Evolutionary conservation across 1,140 invertebrate genomes (phyloP).

Genomic region (Drosophila pallidifrons): DNA sequence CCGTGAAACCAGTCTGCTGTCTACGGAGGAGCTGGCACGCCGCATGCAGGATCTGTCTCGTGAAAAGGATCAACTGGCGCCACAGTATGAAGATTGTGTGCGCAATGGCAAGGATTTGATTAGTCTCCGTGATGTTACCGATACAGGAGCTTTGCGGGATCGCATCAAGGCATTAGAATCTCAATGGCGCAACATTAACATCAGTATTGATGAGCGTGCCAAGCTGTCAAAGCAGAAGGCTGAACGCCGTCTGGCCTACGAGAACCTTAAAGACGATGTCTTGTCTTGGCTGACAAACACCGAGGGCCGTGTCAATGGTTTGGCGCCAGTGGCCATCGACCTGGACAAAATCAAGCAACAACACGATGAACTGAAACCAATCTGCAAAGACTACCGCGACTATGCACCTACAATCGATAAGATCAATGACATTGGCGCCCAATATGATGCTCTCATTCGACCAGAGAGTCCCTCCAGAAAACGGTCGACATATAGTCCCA

Average conservation of each 20-base stretch:
- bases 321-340: constrained; percentile 94
- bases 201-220: constrained; percentile 92
- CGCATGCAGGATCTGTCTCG: constrained; percentile 87
- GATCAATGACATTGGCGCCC: constrained; percentile 94
- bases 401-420: constrained; percentile 95
- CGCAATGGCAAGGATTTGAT: constrained; percentile 93
- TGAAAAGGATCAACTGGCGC: constrained; percentile 84
- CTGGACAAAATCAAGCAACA: constrained; percentile 93
- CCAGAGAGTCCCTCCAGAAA: constrained; percentile 90
- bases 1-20: constrained; percentile 88
- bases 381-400: constrained; percentile 95
- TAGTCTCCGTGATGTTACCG: constrained; percentile 95
- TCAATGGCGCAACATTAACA: constrained; percentile 94
- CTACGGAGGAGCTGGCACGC: constrained; percentile 89
- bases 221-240: constrained; percentile 92
- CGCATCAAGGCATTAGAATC: constrained; percentile 94
- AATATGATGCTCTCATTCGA: constrained; percentile 92
- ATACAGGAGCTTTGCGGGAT: constrained; percentile 93
- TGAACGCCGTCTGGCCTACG: constrained; percentile 94
- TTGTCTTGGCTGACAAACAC: constrained; percentile 93
- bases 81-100: constrained; percentile 91
- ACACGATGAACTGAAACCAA: constrained; percentile 94
- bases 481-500: constrained; percentile 90
- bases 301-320: constrained; percentile 89
- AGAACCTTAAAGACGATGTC: constrained; percentile 93